Evolutionary conservation across 2,797 vertebrate species (phyloP).

Genomic region (Rhodeus uyekii): DNA sequence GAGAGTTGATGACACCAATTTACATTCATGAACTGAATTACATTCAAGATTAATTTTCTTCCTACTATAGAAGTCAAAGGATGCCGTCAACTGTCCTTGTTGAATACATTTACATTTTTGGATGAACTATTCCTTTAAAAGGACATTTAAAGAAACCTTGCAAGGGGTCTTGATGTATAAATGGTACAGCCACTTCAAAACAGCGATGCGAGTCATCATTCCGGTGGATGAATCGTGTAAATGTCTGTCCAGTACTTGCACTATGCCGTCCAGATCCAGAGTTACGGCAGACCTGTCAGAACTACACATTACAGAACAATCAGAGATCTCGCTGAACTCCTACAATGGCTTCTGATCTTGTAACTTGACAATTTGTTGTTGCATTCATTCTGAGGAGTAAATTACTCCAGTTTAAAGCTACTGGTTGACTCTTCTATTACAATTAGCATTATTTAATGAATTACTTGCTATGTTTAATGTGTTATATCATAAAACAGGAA

Average conservation of each 20-base stretch:
- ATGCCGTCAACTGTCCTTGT: too few species aligned
- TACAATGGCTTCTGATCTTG: neutral
- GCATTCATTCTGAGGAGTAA: neutral
- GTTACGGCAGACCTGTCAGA: constrained; percentile 82
- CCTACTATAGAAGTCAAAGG: too few species aligned
- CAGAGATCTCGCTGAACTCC: neutral
- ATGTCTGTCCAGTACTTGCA: constrained; percentile 93
- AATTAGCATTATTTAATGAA: neutral
- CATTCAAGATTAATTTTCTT: too few species aligned
- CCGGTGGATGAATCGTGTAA: constrained; percentile 90
- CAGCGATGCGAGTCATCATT: constrained; percentile 98
- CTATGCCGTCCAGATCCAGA: constrained; percentile 94
- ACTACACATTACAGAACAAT: constrained; percentile 58
- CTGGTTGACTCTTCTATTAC: neutral
- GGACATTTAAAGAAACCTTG: constrained; percentile 70
- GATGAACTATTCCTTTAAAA: neutral
- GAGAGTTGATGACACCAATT: too few species aligned
- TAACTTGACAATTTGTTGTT: neutral
- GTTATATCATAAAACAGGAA: neutral
- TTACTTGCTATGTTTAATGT: neutral
- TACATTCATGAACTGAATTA: too few species aligned
- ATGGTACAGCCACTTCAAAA: constrained; percentile 98
- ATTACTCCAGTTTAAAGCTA: neutral
- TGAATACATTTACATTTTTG: neutral
- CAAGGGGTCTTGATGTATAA: constrained; percentile 97